Base-by-base conservation (phyloP, 2,797 vertebrate genomes). In the Diglossa cyanea region DNA sequence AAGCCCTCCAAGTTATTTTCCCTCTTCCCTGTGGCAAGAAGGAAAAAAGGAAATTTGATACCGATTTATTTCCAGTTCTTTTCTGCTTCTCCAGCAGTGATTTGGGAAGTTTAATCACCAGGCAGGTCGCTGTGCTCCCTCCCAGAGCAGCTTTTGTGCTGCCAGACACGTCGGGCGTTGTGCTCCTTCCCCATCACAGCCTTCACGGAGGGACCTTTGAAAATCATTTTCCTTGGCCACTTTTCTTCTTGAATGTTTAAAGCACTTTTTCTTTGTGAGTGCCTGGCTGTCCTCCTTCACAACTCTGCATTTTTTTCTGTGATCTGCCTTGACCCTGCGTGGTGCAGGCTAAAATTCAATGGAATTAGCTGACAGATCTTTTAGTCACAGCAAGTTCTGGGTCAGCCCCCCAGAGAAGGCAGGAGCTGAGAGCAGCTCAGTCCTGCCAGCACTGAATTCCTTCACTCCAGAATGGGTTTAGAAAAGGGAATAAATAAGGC, bases 111-210 rank as follows among this genome's bases (percentile, higher is more conserved):
- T 97, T 94, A 94, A 93, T 94, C 87, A 94, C 61, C 47, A 87
- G 83, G 93, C 66, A 97, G 92, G 87, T 92, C 23, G 6, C 74
- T 94, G 73, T 95, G 97, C 95, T 93, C 95, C 80, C 91, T 94
- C 86, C 85, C 90, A 88, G 95, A 88, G 95, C 97, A 91, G 76
- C 90, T 82, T 96, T 93, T 96, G 94, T 95, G 88, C 93, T 97
- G 95, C 88, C 88, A 96, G 93, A 91, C 95, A 95, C 70, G 44
- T 75, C 21, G 13, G 1, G 5, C 65, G 12, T 54, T 87, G 85
- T 80, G 54, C 57, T 90, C 82, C 60, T 63, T 60, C 58, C 53
- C 47, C 45, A 66, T 53, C 57, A 26, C 19, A 12, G 66, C 65
- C 57, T 82, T 31, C 65, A 60, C 3, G 10, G 79, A 77, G 54